A percentile compares a stretch with the other conserved stretches of the same genome.
These are phyloP conservation scores for Brachyopa scutellaris DNA, from an alignment of 2,888 invertebrate species.

Conservation along the genomic window DNA sequence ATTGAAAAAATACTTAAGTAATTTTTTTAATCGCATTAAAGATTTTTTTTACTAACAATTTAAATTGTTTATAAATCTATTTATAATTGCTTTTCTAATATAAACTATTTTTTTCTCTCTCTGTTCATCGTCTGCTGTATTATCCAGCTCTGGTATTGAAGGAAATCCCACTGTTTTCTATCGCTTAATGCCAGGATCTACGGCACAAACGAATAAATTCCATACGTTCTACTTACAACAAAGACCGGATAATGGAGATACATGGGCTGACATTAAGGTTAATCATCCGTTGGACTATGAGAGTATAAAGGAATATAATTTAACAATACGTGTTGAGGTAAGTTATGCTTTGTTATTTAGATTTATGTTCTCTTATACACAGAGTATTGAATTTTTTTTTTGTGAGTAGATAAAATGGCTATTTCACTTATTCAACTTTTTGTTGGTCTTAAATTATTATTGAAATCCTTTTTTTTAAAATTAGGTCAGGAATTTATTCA, in stretches of 20 bases:
- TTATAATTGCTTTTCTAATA: constrained; percentile 35
- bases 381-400: too few species aligned
- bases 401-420: too few species aligned
- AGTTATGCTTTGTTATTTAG: constrained; percentile 76
- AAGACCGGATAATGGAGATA: constrained; percentile 94
- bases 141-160: constrained; percentile 94
- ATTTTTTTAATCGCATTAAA: constrained; percentile 33
- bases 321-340: constrained; percentile 97
- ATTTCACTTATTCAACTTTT: too few species aligned
- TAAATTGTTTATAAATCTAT: neutral
- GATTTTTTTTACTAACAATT: constrained; percentile 38
- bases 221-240: constrained; percentile 98
- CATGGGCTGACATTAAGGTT: constrained; percentile 98
- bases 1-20: too few species aligned
- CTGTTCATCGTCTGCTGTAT: constrained; percentile 73
- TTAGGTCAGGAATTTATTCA: too few species aligned
- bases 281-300: constrained; percentile 98
- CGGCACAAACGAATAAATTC: constrained; percentile 97
- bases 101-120: constrained; percentile 24
- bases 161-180: constrained; percentile 98
- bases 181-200: constrained; percentile 96
- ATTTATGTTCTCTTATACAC: too few species aligned
- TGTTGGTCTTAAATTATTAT: too few species aligned
- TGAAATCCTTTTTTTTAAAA: too few species aligned
- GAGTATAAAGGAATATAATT: constrained; percentile 96